Evolutionary conservation across 1,140 invertebrate genomes (phyloP).

Genomic region (Probaryconus sp.): DNA sequence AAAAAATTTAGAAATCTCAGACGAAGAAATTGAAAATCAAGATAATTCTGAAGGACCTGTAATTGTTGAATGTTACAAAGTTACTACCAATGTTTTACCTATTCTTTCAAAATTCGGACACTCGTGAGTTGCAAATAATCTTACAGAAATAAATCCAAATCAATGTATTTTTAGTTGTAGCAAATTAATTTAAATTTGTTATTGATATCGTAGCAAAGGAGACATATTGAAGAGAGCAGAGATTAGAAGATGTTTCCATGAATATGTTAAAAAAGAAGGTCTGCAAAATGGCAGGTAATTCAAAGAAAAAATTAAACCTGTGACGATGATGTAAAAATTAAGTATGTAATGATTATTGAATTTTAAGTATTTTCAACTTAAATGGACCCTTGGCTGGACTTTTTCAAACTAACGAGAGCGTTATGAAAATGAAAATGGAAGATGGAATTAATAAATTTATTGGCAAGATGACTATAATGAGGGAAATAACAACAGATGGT

Average conservation of each 20-base stretch:
- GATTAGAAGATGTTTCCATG: slow-evolving; percentile 84
- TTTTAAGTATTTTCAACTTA: slow-evolving; percentile 79
- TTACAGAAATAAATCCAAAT: slow-evolving; percentile 66
- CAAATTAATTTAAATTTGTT: slow-evolving; percentile 54
- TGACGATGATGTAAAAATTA: too few relatives aligned
- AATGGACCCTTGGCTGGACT: slow-evolving; percentile 77
- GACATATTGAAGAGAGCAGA: slow-evolving; percentile 83
- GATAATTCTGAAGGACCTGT: slow-evolving; percentile 75
- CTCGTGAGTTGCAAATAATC: slow-evolving; percentile 80
- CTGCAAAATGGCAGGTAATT: slow-evolving; percentile 80
- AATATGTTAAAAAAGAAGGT: slow-evolving; percentile 87
- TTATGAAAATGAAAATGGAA: slow-evolving; percentile 82
- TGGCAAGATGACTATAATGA: slow-evolving; percentile 86
- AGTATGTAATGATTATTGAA: too few relatives aligned
- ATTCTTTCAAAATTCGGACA: slow-evolving; percentile 81
- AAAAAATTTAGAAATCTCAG: slow-evolving; percentile 64
- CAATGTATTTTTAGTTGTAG: background rate
- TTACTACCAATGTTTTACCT: slow-evolving; percentile 83
- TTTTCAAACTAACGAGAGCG: slow-evolving; percentile 74
- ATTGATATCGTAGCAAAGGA: slow-evolving; percentile 91
- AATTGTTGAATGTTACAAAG: slow-evolving; percentile 83
- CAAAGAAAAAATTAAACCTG: background rate
- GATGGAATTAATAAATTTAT: slow-evolving; percentile 84
- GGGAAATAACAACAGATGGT: slow-evolving; percentile 82
- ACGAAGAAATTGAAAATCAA: slow-evolving; percentile 64